These are phyloP conservation scores for Tanypteryx hageni DNA, from an alignment of 2,888 invertebrate species.

Conservation along the genomic window DNA sequence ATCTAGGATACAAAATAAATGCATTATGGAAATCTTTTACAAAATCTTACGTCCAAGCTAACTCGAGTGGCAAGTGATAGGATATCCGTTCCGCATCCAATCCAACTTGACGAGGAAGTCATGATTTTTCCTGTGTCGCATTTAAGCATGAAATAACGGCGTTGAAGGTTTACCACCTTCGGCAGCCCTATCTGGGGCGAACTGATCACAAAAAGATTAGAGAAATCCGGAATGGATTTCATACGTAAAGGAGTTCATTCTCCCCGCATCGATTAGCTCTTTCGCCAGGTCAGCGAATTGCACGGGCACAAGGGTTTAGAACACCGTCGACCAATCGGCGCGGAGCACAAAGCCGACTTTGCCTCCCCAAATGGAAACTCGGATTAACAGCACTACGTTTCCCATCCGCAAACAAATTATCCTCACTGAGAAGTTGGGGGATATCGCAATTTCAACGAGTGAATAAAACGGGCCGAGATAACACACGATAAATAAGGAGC, in stretches of 20 bases:
- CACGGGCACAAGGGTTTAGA: background rate
- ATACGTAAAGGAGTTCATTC: background rate
- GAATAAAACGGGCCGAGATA: too few relatives aligned
- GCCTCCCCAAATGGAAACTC: background rate
- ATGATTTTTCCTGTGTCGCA: background rate
- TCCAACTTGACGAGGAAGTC: slow-evolving; percentile 10
- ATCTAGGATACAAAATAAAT: background rate
- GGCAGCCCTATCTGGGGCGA: background rate
- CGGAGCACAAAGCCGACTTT: background rate
- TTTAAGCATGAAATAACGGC: background rate
- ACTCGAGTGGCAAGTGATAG: background rate
- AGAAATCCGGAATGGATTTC: background rate
- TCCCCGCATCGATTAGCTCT: background rate
- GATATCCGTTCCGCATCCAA: slow-evolving; percentile 9
- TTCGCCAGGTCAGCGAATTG: slow-evolving; percentile 12
- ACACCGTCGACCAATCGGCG: background rate
- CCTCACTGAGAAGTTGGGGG: too few relatives aligned
- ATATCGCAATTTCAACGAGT: too few relatives aligned
- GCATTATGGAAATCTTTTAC: background rate
- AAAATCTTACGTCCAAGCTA: background rate
- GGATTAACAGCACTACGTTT: too few relatives aligned
- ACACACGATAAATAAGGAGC: too few relatives aligned
- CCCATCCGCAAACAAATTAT: too few relatives aligned
- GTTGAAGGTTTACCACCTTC: background rate
- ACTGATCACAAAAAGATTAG: background rate